Evolutionary conservation across 2,888 invertebrate species (phyloP).

Genomic region (Drepanosiphum platanoidis): DNA sequence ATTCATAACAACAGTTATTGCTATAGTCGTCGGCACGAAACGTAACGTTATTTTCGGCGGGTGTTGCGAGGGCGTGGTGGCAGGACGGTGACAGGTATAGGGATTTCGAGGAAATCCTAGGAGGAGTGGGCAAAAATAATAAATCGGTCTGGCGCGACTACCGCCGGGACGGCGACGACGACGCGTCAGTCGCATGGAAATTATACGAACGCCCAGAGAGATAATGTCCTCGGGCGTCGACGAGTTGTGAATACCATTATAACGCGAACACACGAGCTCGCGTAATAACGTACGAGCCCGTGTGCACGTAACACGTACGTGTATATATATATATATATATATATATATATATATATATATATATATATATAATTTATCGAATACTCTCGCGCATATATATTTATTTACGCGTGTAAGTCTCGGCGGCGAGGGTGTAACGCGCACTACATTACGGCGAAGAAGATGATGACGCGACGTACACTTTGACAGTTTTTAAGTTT

Average conservation of each 20-base stretch:
- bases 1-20: too few relatives aligned
- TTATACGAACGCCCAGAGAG: background rate
- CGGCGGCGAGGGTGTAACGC: background rate
- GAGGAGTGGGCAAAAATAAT: background rate
- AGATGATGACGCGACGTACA: background rate
- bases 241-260: slow-evolving; percentile 3
- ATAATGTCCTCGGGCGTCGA: slow-evolving; percentile 5
- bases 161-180: background rate
- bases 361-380: too few relatives aligned
- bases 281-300: background rate
- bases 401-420: background rate
- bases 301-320: background rate
- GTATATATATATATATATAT: background rate
- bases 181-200: slow-evolving; percentile 4
- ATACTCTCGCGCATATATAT: background rate
- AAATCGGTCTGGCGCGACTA: background rate
- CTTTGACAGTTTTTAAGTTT: background rate
- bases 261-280: background rate
- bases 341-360: background rate
- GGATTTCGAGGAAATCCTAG: too few relatives aligned
- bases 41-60: too few relatives aligned
- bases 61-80: too few relatives aligned
- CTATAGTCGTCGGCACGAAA: too few relatives aligned
- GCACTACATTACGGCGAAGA: background rate
- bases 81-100: too few relatives aligned